A percentile compares a stretch with the other conserved stretches of the same genome.
Conservation (phyloP, 2,888 invertebrate species). For the Cetonia aurata region DNA sequence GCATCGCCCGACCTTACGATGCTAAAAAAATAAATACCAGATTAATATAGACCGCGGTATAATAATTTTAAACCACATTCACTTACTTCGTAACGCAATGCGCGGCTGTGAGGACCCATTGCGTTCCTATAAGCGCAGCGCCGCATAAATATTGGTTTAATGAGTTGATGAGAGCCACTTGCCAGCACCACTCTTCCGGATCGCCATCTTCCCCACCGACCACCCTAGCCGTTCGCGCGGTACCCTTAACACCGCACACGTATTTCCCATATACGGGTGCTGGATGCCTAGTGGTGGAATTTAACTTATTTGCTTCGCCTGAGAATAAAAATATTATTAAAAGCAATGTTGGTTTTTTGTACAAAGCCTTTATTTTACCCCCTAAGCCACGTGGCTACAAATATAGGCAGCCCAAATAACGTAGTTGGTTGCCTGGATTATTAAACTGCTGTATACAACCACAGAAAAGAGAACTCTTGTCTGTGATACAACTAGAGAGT, state of each 20-base stretch:
- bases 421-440: too few species aligned
- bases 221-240: slow-evolving; percentile 74
- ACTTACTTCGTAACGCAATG: slow-evolving; percentile 94
- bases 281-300: slow-evolving; percentile 66
- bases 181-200: slow-evolving; percentile 96
- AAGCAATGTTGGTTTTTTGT: too few species aligned
- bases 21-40: slow-evolving; percentile 69
- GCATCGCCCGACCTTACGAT: slow-evolving; percentile 95
- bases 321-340: too few species aligned
- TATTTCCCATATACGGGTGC: slow-evolving; percentile 83
- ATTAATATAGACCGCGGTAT: too few species aligned
- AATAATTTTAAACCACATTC: slow-evolving; percentile 2
- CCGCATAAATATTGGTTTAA: slow-evolving; percentile 95
- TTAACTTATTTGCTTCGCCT: slow-evolving; percentile 32
- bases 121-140: slow-evolving; percentile 92
- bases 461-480: too few species aligned
- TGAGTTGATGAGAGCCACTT: slow-evolving; percentile 92
- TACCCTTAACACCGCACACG: slow-evolving; percentile 93
- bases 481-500: too few species aligned
- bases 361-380: too few species aligned
- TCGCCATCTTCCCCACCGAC: slow-evolving; percentile 93
- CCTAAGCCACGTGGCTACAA: too few species aligned
- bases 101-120: slow-evolving; percentile 94
- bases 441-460: too few species aligned
- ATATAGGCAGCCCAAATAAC: too few species aligned